phyloP scores from a whole-genome alignment of 2,113 vertebrate species.

The Muscicapa adusta region DNA sequence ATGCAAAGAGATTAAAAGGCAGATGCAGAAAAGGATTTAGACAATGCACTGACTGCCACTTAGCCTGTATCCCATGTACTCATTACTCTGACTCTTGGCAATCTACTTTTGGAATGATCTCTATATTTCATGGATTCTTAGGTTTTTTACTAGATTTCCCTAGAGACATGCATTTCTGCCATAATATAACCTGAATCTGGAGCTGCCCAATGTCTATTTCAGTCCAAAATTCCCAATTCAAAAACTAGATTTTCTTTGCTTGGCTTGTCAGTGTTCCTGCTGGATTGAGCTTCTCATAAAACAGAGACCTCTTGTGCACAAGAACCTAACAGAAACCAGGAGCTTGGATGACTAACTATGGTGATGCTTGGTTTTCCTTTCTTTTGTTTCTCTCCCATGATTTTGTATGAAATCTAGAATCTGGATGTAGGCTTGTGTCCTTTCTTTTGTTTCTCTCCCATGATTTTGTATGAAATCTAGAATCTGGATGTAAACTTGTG shows the following conservation, averaged over 20 bases:
- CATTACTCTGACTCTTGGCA: background rate
- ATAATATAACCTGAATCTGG: background rate
- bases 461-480: background rate
- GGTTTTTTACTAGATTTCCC: background rate
- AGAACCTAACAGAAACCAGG: background rate
- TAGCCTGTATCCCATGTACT: background rate
- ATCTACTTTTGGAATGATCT: background rate
- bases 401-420: background rate
- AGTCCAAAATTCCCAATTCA: background rate
- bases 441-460: too few relatives aligned
- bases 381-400: accelerated
- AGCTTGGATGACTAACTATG: background rate
- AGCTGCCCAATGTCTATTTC: background rate
- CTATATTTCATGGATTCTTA: background rate
- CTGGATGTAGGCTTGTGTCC: too few relatives aligned
- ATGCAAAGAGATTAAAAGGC: background rate
- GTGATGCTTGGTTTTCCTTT: accelerated
- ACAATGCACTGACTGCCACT: background rate
- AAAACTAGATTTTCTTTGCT: background rate
- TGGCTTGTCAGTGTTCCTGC: accelerated
- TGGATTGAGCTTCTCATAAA: background rate
- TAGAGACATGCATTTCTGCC: background rate
- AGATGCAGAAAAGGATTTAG: background rate
- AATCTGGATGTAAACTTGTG: background rate
- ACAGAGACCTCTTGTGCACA: background rate